Evolutionary conservation across 2,113 vertebrate genomes (phyloP), one percentile per base, ranked within the genome.

Genomic region (Lethenteron reissneri): DNA sequence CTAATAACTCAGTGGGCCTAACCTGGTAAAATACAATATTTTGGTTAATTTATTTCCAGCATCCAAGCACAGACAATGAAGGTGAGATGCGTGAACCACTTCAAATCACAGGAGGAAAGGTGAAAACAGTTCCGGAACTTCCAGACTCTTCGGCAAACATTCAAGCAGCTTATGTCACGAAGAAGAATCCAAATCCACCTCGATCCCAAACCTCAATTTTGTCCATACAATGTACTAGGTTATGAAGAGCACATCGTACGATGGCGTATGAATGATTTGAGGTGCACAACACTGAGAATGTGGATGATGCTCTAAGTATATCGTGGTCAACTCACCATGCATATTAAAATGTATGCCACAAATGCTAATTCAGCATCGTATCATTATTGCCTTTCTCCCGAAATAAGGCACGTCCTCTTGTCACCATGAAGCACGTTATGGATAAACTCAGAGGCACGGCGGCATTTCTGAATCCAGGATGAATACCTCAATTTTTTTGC

Each of bases 51-150:
- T 41, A 41, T 25, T 68, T 11, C 64, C 11, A 68, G 2, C 64
- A 68, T 68, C 10, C 64, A 68, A 8, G 10, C 25, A 11, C 64
- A 68, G 64, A 8, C 8, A 68, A 68, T 68, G 25, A 8, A 68
- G 2, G 64, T 68, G 64, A 68, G n/a, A 68, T 68, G 64, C 2
- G 10, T 68, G 64, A 68, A 68, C 64, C 10, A 25, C 64, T 9
- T 25, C 9, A 68, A 68, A 68, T 11, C 64, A 68, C n/a, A 68
- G 64, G 2, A 8, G 64, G 64, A 17, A 68, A 68, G 25, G 64
- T 68, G 64, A 68, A 25, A 25, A 68, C 64, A 17, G 64, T 68
- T 68, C 64, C 64, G 12, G 64, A 68, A 11, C 64, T 68, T n/a
- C 64, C 10, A 17, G 64, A 68, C n/a, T 68, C n/a, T 68, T 11